Base-by-base conservation (phyloP, 2,888 invertebrate genomes). In the Shargacucullia verbasci region DNA sequence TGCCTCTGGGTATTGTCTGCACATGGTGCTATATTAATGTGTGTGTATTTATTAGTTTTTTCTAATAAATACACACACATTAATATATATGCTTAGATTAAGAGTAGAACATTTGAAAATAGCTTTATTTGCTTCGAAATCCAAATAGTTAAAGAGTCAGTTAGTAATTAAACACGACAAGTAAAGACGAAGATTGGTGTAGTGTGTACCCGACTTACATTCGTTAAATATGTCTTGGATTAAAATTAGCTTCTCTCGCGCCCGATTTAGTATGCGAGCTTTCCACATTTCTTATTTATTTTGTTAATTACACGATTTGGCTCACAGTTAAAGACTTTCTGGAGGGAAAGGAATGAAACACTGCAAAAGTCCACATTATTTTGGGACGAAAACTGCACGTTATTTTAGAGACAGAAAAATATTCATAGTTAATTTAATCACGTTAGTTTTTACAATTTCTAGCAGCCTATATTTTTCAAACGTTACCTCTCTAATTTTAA, bases 161-260 rank as follows among this genome's bases (percentile, higher is more conserved):
- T 35, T 39, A 7, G 7, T 27, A 27, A 5, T 27, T 5, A 7
- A 5, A 7, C 29, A 7, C 9, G 7, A 3, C 1, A 29, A 29
- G 8, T 29, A 29, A 5, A 33, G 5, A 40, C 15, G 31, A 9
- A 25, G 40, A 47, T n/a, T n/a, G n/a, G n/a, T n/a, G n/a, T n/a
- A n/a, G 34, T 68, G 38, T 62, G 15, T 20, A 43, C 49, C 15
- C 10, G 6, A 35, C 49, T 47, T 40, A 38, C 34, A 40, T 40
- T 14, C 14, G 27, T 49, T 55, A 62, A 66, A 65, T 54, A 50
- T 43, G 31, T 50, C 62, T 27, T 39, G 62, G 27, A 68, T 39
- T 27, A 35, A 20, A 61, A 65, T 56, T 56, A 56, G 38, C 39
- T 35, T 48, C 29, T 11, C 37, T 37, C 15, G 40, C 31, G 3